phyloP scores from a whole-genome alignment of 1,140 invertebrate species.

The Phenacoccus solenopsis region DNA sequence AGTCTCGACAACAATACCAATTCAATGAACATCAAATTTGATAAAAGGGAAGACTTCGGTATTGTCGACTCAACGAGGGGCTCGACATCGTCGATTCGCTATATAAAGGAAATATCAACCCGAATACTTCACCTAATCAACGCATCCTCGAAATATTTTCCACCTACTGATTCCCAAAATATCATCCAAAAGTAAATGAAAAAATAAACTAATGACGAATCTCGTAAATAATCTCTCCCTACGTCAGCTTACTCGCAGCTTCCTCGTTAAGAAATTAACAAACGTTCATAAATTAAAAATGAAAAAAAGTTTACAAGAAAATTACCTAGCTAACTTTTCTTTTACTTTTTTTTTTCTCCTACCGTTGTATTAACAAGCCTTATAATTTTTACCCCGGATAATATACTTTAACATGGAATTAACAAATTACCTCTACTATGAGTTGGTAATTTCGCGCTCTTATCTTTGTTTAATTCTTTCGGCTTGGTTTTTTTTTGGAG shows the following conservation, averaged over 20 bases:
- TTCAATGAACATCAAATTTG: no score
- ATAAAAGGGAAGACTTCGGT: no score
- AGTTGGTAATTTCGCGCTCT: conserved; percentile 1
- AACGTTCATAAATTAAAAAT: conserved; percentile 12
- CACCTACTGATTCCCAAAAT: no score
- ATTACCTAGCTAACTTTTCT: not conserved
- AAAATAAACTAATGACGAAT: not conserved
- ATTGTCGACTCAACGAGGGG: no score
- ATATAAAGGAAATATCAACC: no score
- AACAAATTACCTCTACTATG: conserved; percentile 9
- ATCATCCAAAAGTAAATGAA: no score
- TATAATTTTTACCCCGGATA: conserved; percentile 8
- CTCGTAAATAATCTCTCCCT: not conserved
- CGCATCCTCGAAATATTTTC: no score
- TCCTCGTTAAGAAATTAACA: not conserved
- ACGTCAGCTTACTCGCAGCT: not conserved
- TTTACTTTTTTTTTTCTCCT: not conserved
- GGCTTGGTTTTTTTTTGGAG: not conserved
- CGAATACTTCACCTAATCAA: no score
- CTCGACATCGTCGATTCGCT: no score
- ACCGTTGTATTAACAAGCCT: not conserved
- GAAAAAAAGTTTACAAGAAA: conserved; percentile 17
- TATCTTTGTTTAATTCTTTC: conserved; percentile 10
- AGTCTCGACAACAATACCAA: no score
- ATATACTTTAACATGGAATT: conserved; percentile 6